Percentiles rank a stretch among this genome's conserved stretches.
These are phyloP conservation scores for Clitarchus hookeri DNA, from an alignment of 2,888 invertebrate genomes.

Conservation along the genomic window DNA sequence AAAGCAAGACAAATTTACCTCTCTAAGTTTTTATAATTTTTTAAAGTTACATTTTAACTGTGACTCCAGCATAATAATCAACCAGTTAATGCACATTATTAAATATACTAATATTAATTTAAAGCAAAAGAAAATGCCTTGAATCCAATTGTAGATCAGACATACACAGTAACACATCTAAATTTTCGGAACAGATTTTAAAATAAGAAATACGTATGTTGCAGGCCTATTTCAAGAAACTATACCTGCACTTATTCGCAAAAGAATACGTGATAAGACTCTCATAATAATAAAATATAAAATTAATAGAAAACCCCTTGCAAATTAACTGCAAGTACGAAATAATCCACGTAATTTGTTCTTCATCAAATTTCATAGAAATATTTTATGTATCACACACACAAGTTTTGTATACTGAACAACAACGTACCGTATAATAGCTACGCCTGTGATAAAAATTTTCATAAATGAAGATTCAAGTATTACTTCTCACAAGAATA, in stretches of 20 bases:
- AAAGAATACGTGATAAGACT: neutral
- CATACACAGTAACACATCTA: neutral
- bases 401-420: neutral
- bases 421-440: neutral
- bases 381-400: neutral
- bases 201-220: neutral
- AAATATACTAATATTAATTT: too few species aligned
- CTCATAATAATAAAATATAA: neutral
- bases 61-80: too few species aligned
- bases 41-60: too few species aligned
- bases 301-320: neutral
- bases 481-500: neutral
- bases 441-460: neutral
- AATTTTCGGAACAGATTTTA: neutral
- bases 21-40: neutral
- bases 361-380: neutral
- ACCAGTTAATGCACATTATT: too few species aligned
- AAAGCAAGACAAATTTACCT: neutral
- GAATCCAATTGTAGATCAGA: neutral
- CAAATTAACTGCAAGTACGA: neutral
- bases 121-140: neutral
- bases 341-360: neutral
- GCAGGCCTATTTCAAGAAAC: neutral
- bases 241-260: neutral
- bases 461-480: neutral